Conservation (phyloP, 2,113 vertebrate genomes). For the Pantherophis guttatus region DNA sequence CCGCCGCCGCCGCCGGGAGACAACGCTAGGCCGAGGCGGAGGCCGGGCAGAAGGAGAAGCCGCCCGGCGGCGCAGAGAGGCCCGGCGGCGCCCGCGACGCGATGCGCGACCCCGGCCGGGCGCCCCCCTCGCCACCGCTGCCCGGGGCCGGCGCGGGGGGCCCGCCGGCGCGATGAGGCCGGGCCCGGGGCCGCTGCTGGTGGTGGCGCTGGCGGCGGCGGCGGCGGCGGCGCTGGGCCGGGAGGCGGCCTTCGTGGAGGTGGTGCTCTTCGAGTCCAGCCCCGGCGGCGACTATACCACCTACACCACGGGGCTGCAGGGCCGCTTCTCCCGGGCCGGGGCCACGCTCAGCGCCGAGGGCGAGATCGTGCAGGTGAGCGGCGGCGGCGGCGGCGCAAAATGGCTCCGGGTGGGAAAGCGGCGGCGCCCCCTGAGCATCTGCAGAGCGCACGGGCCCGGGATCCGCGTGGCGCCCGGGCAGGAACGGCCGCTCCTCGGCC, state of each 20-base stretch:
- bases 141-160: conserved; percentile 65
- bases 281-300: conserved; percentile 94
- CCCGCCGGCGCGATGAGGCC: conserved; percentile 57
- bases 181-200: conserved; percentile 70
- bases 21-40: not conserved
- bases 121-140: not conserved
- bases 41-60: not conserved
- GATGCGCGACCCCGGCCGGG: conserved; percentile 12
- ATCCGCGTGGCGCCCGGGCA: not conserved
- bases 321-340: conserved; percentile 91
- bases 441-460: not conserved
- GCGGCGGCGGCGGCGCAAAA: too few relatives aligned
- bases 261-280: conserved; percentile 95
- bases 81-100: not conserved
- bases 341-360: conserved; percentile 95
- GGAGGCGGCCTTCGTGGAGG: conserved; percentile 95
- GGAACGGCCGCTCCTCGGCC: not conserved
- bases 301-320: conserved; percentile 91
- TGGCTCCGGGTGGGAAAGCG: not conserved
- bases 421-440: not conserved
- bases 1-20: not conserved
- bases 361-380: conserved; percentile 94
- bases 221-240: conserved; percentile 77
- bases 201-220: conserved; percentile 72
- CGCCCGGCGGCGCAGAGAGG: not conserved